Evolutionary conservation across 2,888 invertebrate species (phyloP).

Genomic region (Brenthis daphne): DNA sequence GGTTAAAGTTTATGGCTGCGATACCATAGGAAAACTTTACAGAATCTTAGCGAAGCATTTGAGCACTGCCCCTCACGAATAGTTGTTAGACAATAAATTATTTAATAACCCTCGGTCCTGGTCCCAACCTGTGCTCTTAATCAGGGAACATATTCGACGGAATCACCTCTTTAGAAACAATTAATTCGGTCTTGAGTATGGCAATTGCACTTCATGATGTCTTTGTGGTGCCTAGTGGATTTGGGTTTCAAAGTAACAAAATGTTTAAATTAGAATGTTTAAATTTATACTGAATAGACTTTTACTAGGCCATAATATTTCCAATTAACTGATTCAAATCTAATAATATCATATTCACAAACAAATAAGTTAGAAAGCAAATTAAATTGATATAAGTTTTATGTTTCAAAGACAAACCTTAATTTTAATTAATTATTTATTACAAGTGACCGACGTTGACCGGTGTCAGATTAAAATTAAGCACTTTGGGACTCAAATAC

Average conservation of each 20-base stretch:
- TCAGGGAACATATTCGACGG: conserved; percentile 69
- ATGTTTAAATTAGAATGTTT: conserved; percentile 16
- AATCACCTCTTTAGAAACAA: conserved; percentile 76
- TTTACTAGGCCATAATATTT: too few species aligned
- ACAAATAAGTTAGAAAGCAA: too few species aligned
- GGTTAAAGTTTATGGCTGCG: conserved; percentile 63
- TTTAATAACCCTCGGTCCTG: conserved; percentile 73
- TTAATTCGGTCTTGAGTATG: conserved; percentile 65
- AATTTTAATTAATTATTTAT: too few species aligned
- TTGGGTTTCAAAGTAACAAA: conserved; percentile 30
- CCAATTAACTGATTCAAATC: too few species aligned
- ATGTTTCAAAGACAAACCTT: too few species aligned
- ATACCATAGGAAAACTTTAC: conserved; percentile 67
- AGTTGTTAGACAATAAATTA: conserved; percentile 79
- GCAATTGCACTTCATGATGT: conserved; percentile 53
- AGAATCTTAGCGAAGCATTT: conserved; percentile 69
- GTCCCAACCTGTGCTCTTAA: conserved; percentile 70
- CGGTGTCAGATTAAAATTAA: too few species aligned
- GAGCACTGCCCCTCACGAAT: conserved; percentile 67
- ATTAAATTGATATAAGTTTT: too few species aligned
- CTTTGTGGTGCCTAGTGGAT: conserved; percentile 44
- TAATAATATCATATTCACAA: too few species aligned
- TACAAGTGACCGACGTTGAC: too few species aligned
- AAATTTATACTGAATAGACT: too few species aligned
- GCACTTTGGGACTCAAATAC: too few species aligned